Conservation (phyloP, 2,797 vertebrate genomes). For the Iguana delicatissima region DNA sequence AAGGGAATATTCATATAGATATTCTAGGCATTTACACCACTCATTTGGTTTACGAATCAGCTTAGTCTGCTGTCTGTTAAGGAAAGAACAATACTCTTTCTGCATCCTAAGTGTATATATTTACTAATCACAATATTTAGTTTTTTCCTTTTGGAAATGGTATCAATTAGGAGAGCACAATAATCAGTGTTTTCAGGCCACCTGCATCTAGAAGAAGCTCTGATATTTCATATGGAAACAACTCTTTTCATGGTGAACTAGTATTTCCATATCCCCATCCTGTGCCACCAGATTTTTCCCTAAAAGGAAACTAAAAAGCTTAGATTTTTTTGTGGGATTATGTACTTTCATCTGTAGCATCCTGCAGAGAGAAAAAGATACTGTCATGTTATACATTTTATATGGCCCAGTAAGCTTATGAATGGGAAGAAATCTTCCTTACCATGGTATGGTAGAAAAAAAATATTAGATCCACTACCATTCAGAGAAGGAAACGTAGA, state of each 20-base stretch:
- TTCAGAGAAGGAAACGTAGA: not conserved
- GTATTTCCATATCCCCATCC: slow-evolving; percentile 36
- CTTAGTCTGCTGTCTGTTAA: slow-evolving; percentile 30
- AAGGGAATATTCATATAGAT: slow-evolving; percentile 56
- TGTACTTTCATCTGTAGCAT: slow-evolving; percentile 66
- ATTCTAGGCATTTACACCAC: slow-evolving; percentile 61
- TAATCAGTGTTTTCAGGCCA: slow-evolving; percentile 29
- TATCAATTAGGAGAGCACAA: not conserved
- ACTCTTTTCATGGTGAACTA: slow-evolving; percentile 35
- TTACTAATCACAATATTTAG: slow-evolving; percentile 42
- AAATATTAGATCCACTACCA: slow-evolving; percentile 22
- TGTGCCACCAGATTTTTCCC: slow-evolving; percentile 37
- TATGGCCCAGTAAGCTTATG: slow-evolving; percentile 54
- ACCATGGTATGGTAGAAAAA: slow-evolving; percentile 29
- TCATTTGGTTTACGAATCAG: slow-evolving; percentile 65
- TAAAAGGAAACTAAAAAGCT: slow-evolving; percentile 35
- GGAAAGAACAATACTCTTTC: slow-evolving; percentile 58
- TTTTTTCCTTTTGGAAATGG: not conserved
- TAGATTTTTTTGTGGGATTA: slow-evolving; percentile 62
- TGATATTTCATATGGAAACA: not conserved
- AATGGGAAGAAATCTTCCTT: slow-evolving; percentile 43
- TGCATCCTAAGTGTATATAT: slow-evolving; percentile 53
- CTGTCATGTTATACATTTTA: slow-evolving; percentile 62
- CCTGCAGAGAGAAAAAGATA: slow-evolving; percentile 71
- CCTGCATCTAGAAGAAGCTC: not conserved